Conservation (phyloP, 2,113 vertebrate genomes). For the Phodopus roborovskii region DNA sequence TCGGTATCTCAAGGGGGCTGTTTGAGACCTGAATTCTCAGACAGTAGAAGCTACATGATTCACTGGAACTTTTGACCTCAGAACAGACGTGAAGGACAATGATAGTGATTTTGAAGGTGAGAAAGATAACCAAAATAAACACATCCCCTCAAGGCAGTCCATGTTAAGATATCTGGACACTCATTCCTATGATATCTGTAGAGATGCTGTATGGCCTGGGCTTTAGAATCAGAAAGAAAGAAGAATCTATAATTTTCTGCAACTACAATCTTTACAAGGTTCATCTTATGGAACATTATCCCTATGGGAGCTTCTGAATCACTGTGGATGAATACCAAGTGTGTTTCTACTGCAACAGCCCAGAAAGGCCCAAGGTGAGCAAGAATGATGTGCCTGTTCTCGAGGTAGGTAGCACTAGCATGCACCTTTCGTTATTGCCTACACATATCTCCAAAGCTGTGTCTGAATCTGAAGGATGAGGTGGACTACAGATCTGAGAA, state of each 20-base stretch:
- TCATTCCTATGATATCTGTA: fast-evolving
- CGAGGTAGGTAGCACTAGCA: too few relatives aligned
- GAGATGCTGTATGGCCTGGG: neutral
- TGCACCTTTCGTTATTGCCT: too few relatives aligned
- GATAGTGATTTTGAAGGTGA: neutral
- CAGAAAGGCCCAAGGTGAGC: neutral
- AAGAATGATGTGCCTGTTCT: too few relatives aligned
- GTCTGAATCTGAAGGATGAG: neutral
- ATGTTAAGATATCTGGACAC: too few relatives aligned
- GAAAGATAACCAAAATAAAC: neutral
- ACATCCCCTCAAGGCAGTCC: too few relatives aligned
- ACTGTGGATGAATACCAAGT: neutral
- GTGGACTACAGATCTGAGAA: too few relatives aligned
- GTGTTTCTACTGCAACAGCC: neutral
- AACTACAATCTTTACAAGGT: neutral
- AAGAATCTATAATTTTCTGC: neutral
- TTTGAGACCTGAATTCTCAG: neutral
- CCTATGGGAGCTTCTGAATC: neutral
- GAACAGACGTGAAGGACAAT: neutral
- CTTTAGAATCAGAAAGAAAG: neutral
- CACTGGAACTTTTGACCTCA: neutral
- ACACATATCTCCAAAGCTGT: neutral
- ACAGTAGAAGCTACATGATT: neutral
- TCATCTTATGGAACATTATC: neutral
- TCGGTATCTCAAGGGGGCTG: neutral